Percentiles rank a stretch among this genome's conserved stretches.
Evolutionary conservation across 2,888 invertebrate genomes (phyloP).

Genomic region (Hetaerina titia): DNA sequence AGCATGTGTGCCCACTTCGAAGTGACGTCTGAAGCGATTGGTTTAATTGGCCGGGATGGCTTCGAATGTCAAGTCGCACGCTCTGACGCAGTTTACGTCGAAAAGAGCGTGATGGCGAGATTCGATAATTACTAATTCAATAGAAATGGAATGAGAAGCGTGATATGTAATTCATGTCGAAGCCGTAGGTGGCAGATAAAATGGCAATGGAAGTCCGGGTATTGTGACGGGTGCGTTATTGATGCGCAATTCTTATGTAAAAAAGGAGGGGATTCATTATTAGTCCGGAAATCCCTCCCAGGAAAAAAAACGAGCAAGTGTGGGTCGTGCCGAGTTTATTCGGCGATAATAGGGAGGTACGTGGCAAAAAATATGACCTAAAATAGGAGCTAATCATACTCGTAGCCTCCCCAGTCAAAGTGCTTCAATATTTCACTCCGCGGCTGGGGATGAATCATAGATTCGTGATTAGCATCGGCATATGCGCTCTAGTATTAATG

Average conservation of each 20-base stretch:
- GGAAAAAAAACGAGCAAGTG: neutral
- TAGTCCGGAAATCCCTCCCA: neutral
- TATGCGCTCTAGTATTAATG: neutral
- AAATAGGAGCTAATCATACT: neutral
- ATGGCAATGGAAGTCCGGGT: neutral
- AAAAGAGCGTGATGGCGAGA: neutral
- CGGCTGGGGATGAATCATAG: conserved; percentile 8
- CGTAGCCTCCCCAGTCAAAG: neutral
- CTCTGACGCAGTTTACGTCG: neutral
- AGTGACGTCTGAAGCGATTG: neutral
- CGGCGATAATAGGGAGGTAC: neutral
- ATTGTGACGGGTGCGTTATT: neutral
- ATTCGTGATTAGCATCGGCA: neutral
- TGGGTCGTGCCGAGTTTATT: neutral
- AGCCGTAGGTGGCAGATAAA: neutral
- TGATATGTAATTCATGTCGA: neutral
- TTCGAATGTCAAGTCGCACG: neutral
- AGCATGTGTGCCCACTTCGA: neutral
- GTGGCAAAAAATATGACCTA: neutral
- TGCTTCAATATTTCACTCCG: conserved; percentile 22
- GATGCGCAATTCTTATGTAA: neutral
- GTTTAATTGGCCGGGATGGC: neutral
- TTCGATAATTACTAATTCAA: neutral
- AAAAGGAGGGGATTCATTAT: neutral
- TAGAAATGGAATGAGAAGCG: neutral